Conservation (phyloP, 2,888 invertebrate species). For the Oscheius sp. region DNA sequence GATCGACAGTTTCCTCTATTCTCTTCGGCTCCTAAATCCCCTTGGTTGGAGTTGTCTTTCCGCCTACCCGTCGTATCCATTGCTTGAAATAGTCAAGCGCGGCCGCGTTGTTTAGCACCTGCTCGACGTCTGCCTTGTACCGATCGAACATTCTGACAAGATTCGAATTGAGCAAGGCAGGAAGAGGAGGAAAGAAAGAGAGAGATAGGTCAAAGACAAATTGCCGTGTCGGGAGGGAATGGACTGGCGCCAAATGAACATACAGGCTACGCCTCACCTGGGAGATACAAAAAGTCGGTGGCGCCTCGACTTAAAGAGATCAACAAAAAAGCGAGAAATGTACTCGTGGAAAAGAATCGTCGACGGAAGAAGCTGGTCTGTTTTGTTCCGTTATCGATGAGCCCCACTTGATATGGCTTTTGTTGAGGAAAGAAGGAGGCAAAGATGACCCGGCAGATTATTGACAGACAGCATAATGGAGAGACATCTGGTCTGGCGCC, state of each 20-base stretch:
- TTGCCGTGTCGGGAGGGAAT: neutral
- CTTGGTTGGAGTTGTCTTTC: neutral
- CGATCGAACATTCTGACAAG: slow-evolving; percentile 14
- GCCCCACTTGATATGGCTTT: too few species aligned
- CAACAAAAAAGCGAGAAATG: slow-evolving; percentile 1
- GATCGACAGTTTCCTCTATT: slow-evolving; percentile 6
- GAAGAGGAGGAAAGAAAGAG: neutral
- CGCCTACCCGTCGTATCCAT: slow-evolving; percentile 20
- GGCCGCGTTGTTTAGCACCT: slow-evolving; percentile 8
- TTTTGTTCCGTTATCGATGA: slow-evolving; percentile 6
- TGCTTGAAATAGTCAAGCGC: slow-evolving; percentile 31
- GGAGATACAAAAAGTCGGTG: slow-evolving; percentile 8
- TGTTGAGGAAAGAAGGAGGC: neutral
- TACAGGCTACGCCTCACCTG: neutral
- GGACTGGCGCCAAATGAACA: neutral
- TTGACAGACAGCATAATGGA: slow-evolving; percentile 33
- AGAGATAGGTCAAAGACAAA: neutral
- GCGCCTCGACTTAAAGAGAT: slow-evolving; percentile 17
- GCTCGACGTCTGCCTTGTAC: slow-evolving; percentile 19
- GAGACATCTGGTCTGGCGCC: slow-evolving; percentile 30
- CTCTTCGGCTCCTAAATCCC: slow-evolving; percentile 1
- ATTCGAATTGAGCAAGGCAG: slow-evolving; percentile 2
- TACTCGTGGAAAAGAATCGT: neutral
- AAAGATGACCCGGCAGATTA: slow-evolving; percentile 24
- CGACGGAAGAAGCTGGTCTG: neutral